Evolutionary conservation across 1,140 invertebrate species (phyloP), one percentile per base, ranked within the genome.

Genomic region (Cotesia vestalis): DNA sequence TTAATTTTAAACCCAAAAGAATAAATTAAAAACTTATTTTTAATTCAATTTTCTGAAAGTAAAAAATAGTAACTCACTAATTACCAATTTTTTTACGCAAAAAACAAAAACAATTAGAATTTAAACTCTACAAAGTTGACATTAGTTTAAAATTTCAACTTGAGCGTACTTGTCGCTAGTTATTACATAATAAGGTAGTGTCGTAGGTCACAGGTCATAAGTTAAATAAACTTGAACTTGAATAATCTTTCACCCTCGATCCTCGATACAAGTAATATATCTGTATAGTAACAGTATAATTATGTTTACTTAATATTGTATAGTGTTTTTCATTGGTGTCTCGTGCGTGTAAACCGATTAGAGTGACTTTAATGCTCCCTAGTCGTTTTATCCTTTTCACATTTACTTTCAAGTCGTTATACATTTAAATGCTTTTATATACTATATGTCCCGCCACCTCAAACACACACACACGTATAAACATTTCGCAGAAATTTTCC

Each of bases 141-240:
- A 27, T 27, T 2, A 27, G 27, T 27, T 27, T 27, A 27, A 27
- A 27, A 27, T 27, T 27, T 27, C 27, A 1, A 2, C 27, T 27
- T 27, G 27, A 27, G 1, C 27, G 27, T 27, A 27, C 27, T 2
- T 27, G 27, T 27, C 27, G 27, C 27, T 27, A 1, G 27, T 27
- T 27, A 27, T 27, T 27, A 55, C 53, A 55, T 17, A 17, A 59
- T 20, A 27, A 20, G 1, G 17, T 20, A 27, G 17, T 59, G 20
- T 59, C 57, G 14, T 59, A 59, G 57, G 57, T 59, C 57, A 27
- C 27, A 27, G 2, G 20, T 59, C 57, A 8, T 59, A 59, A 17
- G 57, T 59, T 17, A 27, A 59, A 59, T 59, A 27, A 27, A 20
- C 57, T 20, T 59, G 57, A 59, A 59, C 57, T 59, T 59, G 57